These are phyloP conservation scores for Lasioglossum morio DNA, from an alignment of 2,888 invertebrate species.

Conservation along the genomic window DNA sequence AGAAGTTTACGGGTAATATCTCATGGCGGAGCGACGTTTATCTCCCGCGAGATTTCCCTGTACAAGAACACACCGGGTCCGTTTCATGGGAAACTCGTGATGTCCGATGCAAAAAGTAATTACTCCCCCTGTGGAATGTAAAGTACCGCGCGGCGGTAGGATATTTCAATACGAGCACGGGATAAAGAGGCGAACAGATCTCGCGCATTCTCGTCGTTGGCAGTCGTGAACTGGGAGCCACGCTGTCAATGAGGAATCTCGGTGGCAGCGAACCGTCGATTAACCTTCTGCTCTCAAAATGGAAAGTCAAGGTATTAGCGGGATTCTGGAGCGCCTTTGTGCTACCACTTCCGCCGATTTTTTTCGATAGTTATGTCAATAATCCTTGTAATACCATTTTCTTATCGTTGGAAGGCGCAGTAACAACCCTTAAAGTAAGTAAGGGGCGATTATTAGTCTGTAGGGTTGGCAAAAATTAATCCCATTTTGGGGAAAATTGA, in stretches of 20 bases:
- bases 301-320: conserved; percentile 8
- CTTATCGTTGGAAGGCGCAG: background rate
- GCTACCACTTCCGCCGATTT: background rate
- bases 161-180: conserved; percentile 19
- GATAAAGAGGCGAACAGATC: background rate
- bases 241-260: conserved; percentile 47
- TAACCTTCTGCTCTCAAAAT: conserved; percentile 36
- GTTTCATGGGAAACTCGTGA: conserved; percentile 31
- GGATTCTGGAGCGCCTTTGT: background rate
- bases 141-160: conserved; percentile 11
- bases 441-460: background rate
- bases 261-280: conserved; percentile 59
- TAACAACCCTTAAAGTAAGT: background rate
- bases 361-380: background rate
- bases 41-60: conserved; percentile 40
- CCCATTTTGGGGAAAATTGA: too few species aligned
- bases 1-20: conserved; percentile 60
- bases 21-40: conserved; percentile 53
- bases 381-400: background rate
- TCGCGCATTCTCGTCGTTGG: conserved; percentile 16
- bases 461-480: background rate
- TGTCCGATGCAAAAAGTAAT: conserved; percentile 41
- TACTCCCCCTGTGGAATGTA: conserved; percentile 28
- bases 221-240: background rate
- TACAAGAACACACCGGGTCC: conserved; percentile 12